Percentiles rank a stretch among this genome's conserved stretches.
Conservation (phyloP, 2,113 vertebrate genomes). For the Vanacampus margaritifer region DNA sequence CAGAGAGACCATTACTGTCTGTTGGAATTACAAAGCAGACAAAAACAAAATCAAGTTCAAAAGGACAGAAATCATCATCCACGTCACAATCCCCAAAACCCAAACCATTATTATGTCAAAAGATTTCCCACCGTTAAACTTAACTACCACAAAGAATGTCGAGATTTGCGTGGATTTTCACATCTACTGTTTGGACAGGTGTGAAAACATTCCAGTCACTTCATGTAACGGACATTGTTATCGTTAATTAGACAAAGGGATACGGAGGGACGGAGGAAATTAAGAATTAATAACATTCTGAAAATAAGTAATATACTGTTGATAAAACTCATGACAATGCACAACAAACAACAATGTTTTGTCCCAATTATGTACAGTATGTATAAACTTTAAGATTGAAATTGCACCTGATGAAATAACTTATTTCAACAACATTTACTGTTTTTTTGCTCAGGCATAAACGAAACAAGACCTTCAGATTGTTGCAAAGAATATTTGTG, state of each 20-base stretch:
- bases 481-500: neutral
- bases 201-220: slow-evolving; percentile 47
- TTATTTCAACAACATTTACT: neutral
- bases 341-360: neutral
- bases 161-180: slow-evolving; percentile 12
- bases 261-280: slow-evolving; percentile 9
- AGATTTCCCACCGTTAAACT: slow-evolving; percentile 31
- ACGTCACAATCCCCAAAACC: neutral
- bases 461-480: neutral
- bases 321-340: neutral
- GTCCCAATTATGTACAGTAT: too few relatives aligned
- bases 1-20: slow-evolving; percentile 98
- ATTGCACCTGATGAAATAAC: neutral
- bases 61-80: neutral
- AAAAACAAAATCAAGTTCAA: neutral
- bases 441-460: neutral
- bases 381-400: neutral
- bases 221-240: slow-evolving; percentile 37
- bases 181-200: slow-evolving; percentile 34
- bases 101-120: slow-evolving; percentile 15
- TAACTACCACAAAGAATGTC: slow-evolving; percentile 39
- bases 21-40: neutral
- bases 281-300: neutral
- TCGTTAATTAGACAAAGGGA: slow-evolving; percentile 44
- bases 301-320: neutral